Percentiles rank a stretch among this genome's conserved stretches.
phyloP scores from a whole-genome alignment of 2,113 vertebrate species.

The Benitochromis conjunctus region DNA sequence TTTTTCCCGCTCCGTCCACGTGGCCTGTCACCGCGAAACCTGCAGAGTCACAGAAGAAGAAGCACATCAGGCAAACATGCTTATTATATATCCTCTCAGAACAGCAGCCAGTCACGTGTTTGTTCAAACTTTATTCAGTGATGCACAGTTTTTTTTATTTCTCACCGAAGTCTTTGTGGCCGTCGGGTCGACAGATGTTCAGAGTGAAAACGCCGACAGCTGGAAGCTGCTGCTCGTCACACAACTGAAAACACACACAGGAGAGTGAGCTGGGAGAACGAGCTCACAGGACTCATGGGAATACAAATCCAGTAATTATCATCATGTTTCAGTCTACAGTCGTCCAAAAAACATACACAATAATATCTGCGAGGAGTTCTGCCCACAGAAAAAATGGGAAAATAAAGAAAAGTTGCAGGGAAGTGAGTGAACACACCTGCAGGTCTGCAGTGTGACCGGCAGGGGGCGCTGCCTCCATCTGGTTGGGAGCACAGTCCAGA shows the following conservation, averaged over 20 bases:
- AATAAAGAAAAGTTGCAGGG: not conserved
- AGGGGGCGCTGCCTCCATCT: conserved; percentile 58
- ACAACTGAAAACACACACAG: not conserved
- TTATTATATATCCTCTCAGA: not conserved
- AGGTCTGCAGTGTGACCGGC: conserved; percentile 66
- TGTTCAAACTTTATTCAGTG: not conserved
- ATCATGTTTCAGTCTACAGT: not conserved
- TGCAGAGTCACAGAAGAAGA: conserved; percentile 22
- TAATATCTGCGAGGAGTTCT: not conserved
- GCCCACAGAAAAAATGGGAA: not conserved
- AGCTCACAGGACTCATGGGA: not conserved
- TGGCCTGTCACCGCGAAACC: conserved; percentile 90
- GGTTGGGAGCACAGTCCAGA: conserved; percentile 1
- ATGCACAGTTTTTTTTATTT: not conserved
- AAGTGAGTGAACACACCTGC: conserved; percentile 38
- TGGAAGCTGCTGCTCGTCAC: not conserved
- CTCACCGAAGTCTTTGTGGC: conserved; percentile 22
- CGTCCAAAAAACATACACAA: not conserved
- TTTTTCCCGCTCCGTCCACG: conserved; percentile 77
- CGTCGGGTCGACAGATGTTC: not conserved
- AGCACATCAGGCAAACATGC: not conserved
- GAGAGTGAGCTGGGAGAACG: not conserved
- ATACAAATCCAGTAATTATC: not conserved
- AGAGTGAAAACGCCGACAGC: not conserved
- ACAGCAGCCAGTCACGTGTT: not conserved